phyloP scores from a whole-genome alignment of 2,797 vertebrate genomes.

The Pelobates cultripes region DNA sequence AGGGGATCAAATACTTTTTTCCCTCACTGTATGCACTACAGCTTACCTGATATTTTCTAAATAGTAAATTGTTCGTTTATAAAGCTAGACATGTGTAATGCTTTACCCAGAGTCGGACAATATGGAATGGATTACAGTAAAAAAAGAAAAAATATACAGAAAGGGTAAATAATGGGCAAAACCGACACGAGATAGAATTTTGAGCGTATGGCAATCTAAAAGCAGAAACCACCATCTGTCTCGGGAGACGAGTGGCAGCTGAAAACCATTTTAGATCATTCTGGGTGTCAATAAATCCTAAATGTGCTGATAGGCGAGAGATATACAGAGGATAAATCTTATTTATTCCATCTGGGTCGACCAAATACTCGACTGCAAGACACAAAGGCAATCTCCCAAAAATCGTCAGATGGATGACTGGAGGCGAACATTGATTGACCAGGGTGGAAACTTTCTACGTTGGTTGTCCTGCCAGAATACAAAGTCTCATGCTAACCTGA shows the following conservation, averaged over 20 bases:
- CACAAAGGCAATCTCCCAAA: background rate
- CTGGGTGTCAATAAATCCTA: constrained; percentile 5
- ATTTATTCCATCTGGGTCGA: constrained; percentile 6
- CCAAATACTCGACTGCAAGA: background rate
- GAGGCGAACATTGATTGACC: background rate
- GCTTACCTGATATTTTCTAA: no score
- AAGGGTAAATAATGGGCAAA: background rate
- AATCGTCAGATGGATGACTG: background rate
- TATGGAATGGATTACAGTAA: no score
- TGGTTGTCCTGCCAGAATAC: no score
- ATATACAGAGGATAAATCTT: background rate
- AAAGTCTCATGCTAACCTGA: no score
- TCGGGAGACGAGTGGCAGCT: background rate
- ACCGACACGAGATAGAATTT: no score
- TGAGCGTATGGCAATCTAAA: background rate
- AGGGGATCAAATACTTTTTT: no score
- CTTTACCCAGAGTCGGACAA: no score
- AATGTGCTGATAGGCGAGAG: background rate
- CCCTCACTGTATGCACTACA: no score
- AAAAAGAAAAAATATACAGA: background rate
- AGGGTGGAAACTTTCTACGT: background rate
- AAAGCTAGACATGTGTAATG: no score
- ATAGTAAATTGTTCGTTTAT: no score
- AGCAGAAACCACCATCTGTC: constrained; percentile 21
- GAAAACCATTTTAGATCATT: background rate